Evolutionary conservation across 2,113 vertebrate genomes (phyloP).

Genomic region (Poecile atricapillus): DNA sequence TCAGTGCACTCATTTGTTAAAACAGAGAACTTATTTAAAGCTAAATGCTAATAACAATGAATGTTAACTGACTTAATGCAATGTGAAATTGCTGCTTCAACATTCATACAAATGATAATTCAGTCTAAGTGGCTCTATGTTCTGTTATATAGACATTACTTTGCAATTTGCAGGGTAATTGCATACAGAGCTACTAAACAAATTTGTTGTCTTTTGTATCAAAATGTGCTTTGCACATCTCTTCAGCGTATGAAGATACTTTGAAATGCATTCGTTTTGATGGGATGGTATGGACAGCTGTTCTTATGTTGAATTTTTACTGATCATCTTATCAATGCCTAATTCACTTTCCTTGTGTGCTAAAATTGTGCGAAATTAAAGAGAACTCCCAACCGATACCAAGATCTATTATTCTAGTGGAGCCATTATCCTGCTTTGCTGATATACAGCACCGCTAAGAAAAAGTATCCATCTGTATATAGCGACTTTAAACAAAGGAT

Average conservation of each 20-base stretch:
- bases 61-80: constrained; percentile 48
- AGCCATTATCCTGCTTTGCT: background rate
- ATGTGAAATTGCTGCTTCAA: constrained; percentile 34
- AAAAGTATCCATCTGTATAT: background rate
- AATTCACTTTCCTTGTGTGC: constrained; percentile 45
- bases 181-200: constrained; percentile 23
- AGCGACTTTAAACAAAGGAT: background rate
- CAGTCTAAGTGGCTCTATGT: constrained; percentile 11
- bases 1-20: constrained; percentile 9
- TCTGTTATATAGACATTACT: constrained; percentile 39
- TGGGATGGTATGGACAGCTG: background rate
- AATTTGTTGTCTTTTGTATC: constrained; percentile 42
- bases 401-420: background rate
- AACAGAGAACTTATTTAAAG: constrained; percentile 46
- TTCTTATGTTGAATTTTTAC: background rate
- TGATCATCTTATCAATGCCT: constrained; percentile 55
- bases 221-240: background rate
- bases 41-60: constrained; percentile 30
- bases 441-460: background rate
- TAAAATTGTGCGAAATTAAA: constrained; percentile 67
- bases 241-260: background rate
- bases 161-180: constrained; percentile 44
- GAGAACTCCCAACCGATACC: background rate
- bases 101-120: constrained; percentile 44
- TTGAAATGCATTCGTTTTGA: background rate